Evolutionary conservation across 2,888 invertebrate genomes (phyloP).

Genomic region (Melanargia galathea): DNA sequence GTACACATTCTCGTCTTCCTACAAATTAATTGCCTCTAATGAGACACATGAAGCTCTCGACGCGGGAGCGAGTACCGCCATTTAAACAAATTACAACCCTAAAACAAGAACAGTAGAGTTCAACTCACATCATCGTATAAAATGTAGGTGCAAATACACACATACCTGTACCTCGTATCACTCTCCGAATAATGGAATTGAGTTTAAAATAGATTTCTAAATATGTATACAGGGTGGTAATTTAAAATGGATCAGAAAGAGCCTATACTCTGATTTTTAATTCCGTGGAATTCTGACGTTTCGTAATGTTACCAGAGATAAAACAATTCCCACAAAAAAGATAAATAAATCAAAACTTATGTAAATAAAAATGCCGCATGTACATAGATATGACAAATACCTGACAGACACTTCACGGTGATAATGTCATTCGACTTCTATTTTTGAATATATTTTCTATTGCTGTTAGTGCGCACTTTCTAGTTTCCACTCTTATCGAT

Average conservation of each 20-base stretch:
- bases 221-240: not conserved
- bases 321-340: no score
- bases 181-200: not conserved
- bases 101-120: not conserved
- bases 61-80: conserved; percentile 22
- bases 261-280: no score
- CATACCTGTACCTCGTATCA: not conserved
- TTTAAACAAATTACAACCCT: conserved; percentile 19
- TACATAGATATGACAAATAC: no score
- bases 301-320: no score
- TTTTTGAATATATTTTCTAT: no score
- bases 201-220: not conserved
- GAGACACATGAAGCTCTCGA: conserved; percentile 55
- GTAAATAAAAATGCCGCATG: no score
- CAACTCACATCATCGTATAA: conserved; percentile 4
- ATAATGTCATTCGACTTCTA: no score
- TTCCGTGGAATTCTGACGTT: no score
- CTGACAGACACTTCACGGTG: no score
- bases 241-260: not conserved
- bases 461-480: no score
- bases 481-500: no score
- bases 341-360: no score
- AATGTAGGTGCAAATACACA: conserved; percentile 6
- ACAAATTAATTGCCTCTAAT: conserved; percentile 69
- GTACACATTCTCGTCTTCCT: conserved; percentile 46